Base-by-base conservation (phyloP, 2,113 vertebrate species). In the Antechinus stuartii region DNA sequence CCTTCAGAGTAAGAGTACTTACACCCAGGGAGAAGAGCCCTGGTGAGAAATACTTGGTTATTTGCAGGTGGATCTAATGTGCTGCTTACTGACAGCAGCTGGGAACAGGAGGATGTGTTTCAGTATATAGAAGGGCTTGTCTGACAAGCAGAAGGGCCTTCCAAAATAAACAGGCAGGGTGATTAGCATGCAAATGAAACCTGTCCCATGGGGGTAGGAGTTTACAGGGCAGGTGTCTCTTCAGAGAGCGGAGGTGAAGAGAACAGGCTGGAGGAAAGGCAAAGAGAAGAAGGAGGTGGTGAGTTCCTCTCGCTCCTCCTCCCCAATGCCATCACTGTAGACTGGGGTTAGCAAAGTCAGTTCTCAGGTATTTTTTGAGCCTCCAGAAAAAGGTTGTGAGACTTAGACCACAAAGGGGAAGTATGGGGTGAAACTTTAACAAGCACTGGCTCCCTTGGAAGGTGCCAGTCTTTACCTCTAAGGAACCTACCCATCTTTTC, bases 111-210 rank as follows among this genome's bases (percentile, higher is more conserved):
- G 6, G 91, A 6, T 12, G 91, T 53, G 94, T 0, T 46, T 46
- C 89, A 27, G 3, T 0, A 10, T 0, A 54, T 2, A 1, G 91
- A 27, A 90, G 76, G 35, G 6, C 68, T 2, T 76, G 61, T 93
- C 35, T 89, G 91, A 91, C 52, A 54, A 27, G 42, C 42, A 30
- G 89, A 46, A 56, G 8, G 76, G 92, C 84, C 27, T 92, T 91
- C 93, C 61, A 35, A 91, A 54, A 90, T 92, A 93, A 92, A 90
- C 91, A 92, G 26, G 94, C 84, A 54, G 8, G 42, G 27, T 35
- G 23, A 93, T 11, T 26, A 6, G 54, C 96, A 68, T 95, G 84
- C 68, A 94, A 91, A 91, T 25, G 24, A 35, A 52, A 54, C 7
- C n/a, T 9, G 55, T 53, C 57, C 42, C 50, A 53, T 24, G 49